These are phyloP conservation scores for Zaprionus tsacasi DNA, from an alignment of 1,140 invertebrate genomes.

Conservation along the genomic window DNA sequence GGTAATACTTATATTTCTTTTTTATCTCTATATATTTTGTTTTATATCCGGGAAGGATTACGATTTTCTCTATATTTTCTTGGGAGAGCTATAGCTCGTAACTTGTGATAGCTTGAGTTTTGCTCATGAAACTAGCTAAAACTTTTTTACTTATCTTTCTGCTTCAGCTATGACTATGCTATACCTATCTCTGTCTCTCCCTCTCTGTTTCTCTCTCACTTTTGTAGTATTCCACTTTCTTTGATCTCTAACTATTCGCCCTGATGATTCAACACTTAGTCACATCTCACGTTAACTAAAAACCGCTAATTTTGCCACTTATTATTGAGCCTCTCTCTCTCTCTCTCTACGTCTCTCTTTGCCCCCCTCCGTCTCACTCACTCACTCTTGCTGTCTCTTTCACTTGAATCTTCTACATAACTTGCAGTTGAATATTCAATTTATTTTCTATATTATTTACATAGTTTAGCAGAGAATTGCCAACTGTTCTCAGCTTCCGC, in stretches of 20 bases:
- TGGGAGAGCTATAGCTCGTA: constrained; percentile 32
- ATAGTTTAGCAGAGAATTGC: background rate
- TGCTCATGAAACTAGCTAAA: constrained; percentile 45
- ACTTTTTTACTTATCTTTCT: constrained; percentile 10
- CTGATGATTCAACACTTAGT: constrained; percentile 9
- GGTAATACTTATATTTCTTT: background rate
- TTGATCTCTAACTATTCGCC: constrained; percentile 9
- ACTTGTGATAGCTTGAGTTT: constrained; percentile 35
- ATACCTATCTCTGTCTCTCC: constrained; percentile 16
- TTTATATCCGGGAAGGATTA: background rate
- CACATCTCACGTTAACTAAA: constrained; percentile 3
- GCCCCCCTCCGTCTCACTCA: background rate
- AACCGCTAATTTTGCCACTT: constrained; percentile 35
- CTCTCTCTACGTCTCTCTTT: constrained; percentile 2
- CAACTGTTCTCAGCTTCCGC: constrained; percentile 22
- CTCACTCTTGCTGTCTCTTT: constrained; percentile 3
- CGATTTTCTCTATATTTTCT: background rate
- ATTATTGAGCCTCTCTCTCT: constrained; percentile 24
- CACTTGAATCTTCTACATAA: constrained; percentile 6
- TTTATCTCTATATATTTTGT: background rate
- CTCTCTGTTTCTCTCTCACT: constrained; percentile 9
- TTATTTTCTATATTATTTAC: constrained; percentile 23
- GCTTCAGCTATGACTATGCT: constrained; percentile 32
- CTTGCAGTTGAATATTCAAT: constrained; percentile 17
- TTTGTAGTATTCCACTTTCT: constrained; percentile 27